Conservation (phyloP, 2,113 vertebrate species). For the Percopsis transmontana region DNA sequence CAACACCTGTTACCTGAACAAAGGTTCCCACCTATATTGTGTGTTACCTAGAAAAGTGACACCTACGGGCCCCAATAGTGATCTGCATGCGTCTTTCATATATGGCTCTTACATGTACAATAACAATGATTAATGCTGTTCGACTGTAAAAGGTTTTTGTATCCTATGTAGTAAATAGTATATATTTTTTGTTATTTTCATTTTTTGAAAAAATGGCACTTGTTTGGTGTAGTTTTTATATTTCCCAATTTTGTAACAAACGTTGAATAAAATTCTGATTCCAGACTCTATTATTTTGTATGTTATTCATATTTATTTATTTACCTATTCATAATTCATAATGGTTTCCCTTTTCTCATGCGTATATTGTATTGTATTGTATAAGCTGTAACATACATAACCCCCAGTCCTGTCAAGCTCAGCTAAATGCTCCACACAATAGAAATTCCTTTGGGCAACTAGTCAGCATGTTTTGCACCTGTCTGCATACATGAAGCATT, state of each 20-base stretch:
- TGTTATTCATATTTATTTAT: not conserved
- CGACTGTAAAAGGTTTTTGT: not conserved
- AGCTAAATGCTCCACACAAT: slow-evolving; percentile 77
- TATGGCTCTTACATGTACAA: not conserved
- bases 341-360: too few species aligned
- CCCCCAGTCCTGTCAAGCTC: slow-evolving; percentile 73
- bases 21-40: too few species aligned
- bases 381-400: slow-evolving; percentile 32
- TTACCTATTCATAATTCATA: too few species aligned
- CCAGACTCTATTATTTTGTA: too few species aligned
- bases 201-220: not conserved
- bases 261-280: too few species aligned
- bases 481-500: slow-evolving; percentile 40
- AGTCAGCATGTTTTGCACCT: slow-evolving; percentile 76
- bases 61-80: too few species aligned
- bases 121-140: slow-evolving; percentile 5
- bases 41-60: too few species aligned
- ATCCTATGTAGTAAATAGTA: not conserved
- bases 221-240: too few species aligned
- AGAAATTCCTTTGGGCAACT: slow-evolving; percentile 70
- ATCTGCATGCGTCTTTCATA: not conserved
- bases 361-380: slow-evolving; percentile 37
- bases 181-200: not conserved
- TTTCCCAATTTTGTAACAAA: too few species aligned
- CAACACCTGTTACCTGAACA: too few species aligned